Evolutionary conservation across 2,113 vertebrate genomes (phyloP).

Genomic region (Oreotrochilus melanogaster): DNA sequence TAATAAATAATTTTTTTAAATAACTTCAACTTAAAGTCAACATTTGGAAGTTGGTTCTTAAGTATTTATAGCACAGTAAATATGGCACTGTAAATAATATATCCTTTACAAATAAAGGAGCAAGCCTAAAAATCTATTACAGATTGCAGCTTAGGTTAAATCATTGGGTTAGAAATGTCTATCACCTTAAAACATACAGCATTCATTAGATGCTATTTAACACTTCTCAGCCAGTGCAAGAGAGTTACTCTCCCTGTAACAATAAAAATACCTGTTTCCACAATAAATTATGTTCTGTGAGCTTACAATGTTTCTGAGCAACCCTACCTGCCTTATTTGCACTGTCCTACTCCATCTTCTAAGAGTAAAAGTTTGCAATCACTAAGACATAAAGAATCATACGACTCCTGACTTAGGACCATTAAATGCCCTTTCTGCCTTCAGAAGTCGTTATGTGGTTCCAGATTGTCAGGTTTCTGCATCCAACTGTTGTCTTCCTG

Average conservation of each 20-base stretch:
- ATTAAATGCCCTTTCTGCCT: background rate
- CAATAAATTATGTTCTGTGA: conserved; percentile 45
- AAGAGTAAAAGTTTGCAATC: conserved; percentile 48
- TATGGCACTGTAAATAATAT: conserved; percentile 3
- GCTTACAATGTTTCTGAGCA: conserved; percentile 15
- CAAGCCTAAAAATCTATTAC: background rate
- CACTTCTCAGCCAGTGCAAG: conserved; percentile 1
- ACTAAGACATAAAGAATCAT: conserved; percentile 36
- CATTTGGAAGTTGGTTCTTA: background rate
- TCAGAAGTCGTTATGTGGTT: background rate
- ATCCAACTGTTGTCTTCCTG: background rate
- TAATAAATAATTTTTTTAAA: conserved; percentile 60
- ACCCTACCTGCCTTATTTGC: conserved; percentile 47
- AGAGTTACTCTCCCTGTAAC: background rate
- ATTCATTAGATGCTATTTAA: conserved; percentile 16
- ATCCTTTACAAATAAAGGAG: background rate
- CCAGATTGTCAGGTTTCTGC: background rate
- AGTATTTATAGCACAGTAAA: background rate
- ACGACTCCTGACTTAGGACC: background rate
- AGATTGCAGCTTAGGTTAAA: background rate
- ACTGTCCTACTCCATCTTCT: conserved; percentile 22
- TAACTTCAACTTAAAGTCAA: conserved; percentile 30
- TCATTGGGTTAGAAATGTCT: background rate
- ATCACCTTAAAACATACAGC: background rate
- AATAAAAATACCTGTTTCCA: conserved; percentile 46